Conservation (phyloP, 2,797 vertebrate genomes). For the Pitangus sulphuratus region DNA sequence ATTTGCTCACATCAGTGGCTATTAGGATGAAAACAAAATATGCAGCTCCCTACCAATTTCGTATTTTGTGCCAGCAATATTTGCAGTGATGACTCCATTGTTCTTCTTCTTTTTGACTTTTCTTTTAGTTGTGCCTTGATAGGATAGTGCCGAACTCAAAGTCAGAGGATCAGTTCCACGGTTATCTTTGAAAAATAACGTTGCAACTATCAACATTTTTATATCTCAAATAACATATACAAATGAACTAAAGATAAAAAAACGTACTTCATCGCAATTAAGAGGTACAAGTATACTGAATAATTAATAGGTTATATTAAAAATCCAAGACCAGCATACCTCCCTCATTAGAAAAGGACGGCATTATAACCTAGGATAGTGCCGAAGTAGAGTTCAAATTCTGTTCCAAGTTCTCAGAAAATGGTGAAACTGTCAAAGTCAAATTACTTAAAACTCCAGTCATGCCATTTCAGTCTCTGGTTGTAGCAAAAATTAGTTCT, state of each 20-base stretch:
- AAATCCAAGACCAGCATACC: constrained; percentile 80
- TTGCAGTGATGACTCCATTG: constrained; percentile 89
- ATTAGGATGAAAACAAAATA: constrained; percentile 6
- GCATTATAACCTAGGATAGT: constrained; percentile 84
- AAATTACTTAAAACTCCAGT: constrained; percentile 52
- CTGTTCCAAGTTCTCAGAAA: constrained; percentile 73
- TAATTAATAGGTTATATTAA: not conserved
- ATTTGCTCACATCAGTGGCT: not conserved
- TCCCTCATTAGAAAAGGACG: constrained; percentile 92
- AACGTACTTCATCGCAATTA: not conserved
- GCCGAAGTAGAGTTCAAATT: constrained; percentile 67
- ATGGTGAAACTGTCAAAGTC: constrained; percentile 30
- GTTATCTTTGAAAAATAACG: constrained; percentile 80
- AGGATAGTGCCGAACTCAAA: constrained; percentile 83
- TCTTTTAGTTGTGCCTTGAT: constrained; percentile 87
- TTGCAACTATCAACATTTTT: constrained; percentile 11
- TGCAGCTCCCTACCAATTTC: constrained; percentile 89
- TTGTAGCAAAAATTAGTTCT: constrained; percentile 38
- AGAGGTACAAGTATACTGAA: not conserved
- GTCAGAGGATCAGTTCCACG: constrained; percentile 86
- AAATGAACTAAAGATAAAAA: not conserved
- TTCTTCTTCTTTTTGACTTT: constrained; percentile 91
- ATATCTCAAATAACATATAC: not conserved
- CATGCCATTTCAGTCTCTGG: constrained; percentile 70
- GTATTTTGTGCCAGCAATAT: constrained; percentile 94